These are phyloP conservation scores for Antennarius striatus DNA, from an alignment of 2,113 vertebrate species.

Conservation along the genomic window DNA sequence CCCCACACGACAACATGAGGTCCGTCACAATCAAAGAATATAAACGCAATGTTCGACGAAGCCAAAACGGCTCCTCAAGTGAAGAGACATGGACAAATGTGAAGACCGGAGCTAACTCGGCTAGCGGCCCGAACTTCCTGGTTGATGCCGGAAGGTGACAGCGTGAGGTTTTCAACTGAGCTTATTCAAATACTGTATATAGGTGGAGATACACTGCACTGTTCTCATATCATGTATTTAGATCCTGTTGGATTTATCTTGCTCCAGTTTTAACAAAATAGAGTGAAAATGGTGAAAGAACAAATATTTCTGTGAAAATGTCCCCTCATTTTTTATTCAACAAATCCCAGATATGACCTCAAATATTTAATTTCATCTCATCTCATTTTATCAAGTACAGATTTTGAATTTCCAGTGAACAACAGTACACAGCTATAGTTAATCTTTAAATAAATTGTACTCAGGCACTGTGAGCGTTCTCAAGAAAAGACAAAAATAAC, in stretches of 20 bases:
- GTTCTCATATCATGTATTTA: background rate
- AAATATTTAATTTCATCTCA: conserved; percentile 29
- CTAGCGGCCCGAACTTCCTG: too few relatives aligned
- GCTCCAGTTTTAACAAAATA: background rate
- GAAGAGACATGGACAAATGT: too few relatives aligned
- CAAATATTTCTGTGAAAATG: conserved; percentile 52
- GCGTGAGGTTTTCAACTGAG: too few relatives aligned
- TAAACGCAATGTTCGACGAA: too few relatives aligned
- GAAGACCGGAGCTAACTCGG: too few relatives aligned
- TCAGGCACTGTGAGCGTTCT: conserved; percentile 20
- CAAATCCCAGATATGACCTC: conserved; percentile 52
- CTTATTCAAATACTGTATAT: too few relatives aligned
- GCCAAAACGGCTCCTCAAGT: too few relatives aligned
- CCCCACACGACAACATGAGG: too few relatives aligned
- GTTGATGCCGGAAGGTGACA: too few relatives aligned
- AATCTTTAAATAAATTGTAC: conserved; percentile 16
- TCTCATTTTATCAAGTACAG: conserved; percentile 5
- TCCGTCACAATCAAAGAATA: too few relatives aligned
- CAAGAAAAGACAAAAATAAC: conserved; percentile 52
- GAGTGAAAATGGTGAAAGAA: conserved; percentile 10
- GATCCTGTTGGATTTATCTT: background rate
- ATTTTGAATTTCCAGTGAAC: conserved; percentile 41
- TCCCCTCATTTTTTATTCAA: conserved; percentile 66
- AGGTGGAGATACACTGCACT: too few relatives aligned
- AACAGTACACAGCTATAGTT: conserved; percentile 60